Percentiles rank a stretch among this genome's conserved stretches.
Evolutionary conservation across 2,113 vertebrate species (phyloP).

Genomic region (Calypte anna): DNA sequence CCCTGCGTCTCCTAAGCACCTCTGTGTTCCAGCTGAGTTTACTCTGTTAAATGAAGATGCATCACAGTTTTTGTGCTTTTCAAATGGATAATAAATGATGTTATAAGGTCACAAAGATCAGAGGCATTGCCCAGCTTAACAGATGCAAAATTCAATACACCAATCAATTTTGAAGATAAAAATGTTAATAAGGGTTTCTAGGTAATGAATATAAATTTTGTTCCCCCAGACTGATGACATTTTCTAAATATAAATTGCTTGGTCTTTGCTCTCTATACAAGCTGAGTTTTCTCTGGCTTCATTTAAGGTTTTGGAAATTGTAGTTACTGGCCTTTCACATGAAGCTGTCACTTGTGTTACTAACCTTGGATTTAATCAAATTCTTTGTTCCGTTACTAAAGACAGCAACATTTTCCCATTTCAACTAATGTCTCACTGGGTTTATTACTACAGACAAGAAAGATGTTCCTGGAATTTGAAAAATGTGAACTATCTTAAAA

Average conservation of each 20-base stretch:
- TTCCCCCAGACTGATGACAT: neutral
- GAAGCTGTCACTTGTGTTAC: neutral
- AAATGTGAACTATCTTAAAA: neutral
- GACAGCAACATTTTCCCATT: neutral
- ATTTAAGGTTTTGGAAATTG: neutral
- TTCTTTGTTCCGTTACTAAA: neutral
- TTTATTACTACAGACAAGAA: neutral
- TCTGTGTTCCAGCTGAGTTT: neutral
- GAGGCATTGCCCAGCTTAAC: neutral
- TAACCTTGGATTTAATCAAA: neutral
- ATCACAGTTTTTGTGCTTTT: neutral
- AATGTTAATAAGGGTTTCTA: neutral
- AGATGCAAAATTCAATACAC: neutral
- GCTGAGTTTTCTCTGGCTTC: neutral
- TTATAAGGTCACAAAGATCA: neutral
- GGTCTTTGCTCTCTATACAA: neutral
- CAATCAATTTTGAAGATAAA: neutral
- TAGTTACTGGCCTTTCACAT: neutral
- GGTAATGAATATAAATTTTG: neutral
- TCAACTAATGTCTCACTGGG: neutral
- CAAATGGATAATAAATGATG: neutral
- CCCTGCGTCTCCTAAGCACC: rapidly evolving
- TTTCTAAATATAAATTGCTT: neutral
- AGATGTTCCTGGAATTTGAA: neutral
- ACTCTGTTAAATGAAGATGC: neutral